Evolutionary conservation across 1,140 invertebrate genomes (phyloP).

Genomic region (Tribolium madens): DNA sequence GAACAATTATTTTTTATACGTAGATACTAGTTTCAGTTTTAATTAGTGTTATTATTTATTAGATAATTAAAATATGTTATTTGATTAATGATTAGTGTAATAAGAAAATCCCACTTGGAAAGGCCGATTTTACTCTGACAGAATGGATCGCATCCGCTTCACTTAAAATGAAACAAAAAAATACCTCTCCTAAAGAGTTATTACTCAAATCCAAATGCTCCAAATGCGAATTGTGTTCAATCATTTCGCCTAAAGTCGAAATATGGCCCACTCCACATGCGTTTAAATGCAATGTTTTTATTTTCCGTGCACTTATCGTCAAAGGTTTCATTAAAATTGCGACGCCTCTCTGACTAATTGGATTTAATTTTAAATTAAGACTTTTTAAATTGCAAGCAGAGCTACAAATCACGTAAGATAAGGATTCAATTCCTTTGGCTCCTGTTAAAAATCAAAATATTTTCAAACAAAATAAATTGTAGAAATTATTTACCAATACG

Average conservation of each 20-base stretch:
- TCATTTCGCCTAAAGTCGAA: constrained; percentile 14
- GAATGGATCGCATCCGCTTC: constrained; percentile 3
- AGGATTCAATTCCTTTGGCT: constrained; percentile 37
- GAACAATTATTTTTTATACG: neutral
- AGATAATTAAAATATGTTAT: constrained; percentile 2
- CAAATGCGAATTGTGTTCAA: constrained; percentile 32
- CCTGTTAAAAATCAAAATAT: constrained; percentile 32
- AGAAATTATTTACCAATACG: constrained; percentile 64
- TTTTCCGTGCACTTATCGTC: constrained; percentile 15
- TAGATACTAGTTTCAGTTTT: too few relatives aligned
- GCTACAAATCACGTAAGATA: constrained; percentile 35
- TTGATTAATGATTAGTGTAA: neutral
- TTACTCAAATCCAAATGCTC: constrained; percentile 36
- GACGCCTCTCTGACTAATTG: constrained; percentile 28
- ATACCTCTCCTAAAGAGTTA: constrained; percentile 42
- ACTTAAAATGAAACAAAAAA: neutral
- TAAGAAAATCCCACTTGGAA: constrained; percentile 7
- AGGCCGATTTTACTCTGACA: neutral
- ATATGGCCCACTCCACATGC: constrained; percentile 16
- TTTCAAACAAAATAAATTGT: neutral
- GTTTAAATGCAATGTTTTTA: constrained; percentile 36
- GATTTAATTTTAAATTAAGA: constrained; percentile 40
- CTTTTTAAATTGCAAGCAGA: neutral
- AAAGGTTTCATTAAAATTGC: constrained; percentile 39
- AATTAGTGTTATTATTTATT: neutral